Percentiles rank a stretch among this genome's conserved stretches.
These are phyloP conservation scores for Upupa epops DNA, from an alignment of 2,113 vertebrate genomes.

Conservation along the genomic window DNA sequence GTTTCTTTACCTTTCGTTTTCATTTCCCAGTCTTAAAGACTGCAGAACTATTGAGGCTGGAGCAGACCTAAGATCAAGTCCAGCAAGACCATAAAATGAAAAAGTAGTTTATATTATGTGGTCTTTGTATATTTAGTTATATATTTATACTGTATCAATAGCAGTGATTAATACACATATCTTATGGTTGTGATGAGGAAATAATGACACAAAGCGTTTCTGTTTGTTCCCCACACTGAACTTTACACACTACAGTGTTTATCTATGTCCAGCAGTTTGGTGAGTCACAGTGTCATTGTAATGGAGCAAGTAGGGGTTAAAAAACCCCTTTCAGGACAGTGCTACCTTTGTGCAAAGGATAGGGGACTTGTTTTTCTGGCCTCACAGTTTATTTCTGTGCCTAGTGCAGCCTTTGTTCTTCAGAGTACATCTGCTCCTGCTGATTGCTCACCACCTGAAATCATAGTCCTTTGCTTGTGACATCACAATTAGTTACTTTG, in stretches of 20 bases:
- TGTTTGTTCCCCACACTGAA: neutral
- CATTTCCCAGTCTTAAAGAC: neutral
- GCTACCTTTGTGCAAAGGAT: slow-evolving; percentile 20
- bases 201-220: neutral
- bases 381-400: slow-evolving; percentile 57
- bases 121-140: too few species aligned
- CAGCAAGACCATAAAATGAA: neutral
- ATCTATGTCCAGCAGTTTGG: neutral
- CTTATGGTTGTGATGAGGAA: neutral
- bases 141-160: too few species aligned
- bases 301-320: neutral
- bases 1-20: neutral
- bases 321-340: neutral
- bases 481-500: slow-evolving; percentile 66
- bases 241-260: neutral
- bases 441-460: slow-evolving; percentile 74
- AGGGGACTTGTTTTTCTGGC: slow-evolving; percentile 55
- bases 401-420: slow-evolving; percentile 69
- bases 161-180: too few species aligned
- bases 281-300: neutral
- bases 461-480: slow-evolving; percentile 71
- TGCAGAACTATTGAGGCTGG: neutral
- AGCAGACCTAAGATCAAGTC: neutral
- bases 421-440: slow-evolving; percentile 70
- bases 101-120: too few species aligned